These are phyloP conservation scores for Thereva nobilitata DNA, from an alignment of 2,888 invertebrate species.

Conservation along the genomic window DNA sequence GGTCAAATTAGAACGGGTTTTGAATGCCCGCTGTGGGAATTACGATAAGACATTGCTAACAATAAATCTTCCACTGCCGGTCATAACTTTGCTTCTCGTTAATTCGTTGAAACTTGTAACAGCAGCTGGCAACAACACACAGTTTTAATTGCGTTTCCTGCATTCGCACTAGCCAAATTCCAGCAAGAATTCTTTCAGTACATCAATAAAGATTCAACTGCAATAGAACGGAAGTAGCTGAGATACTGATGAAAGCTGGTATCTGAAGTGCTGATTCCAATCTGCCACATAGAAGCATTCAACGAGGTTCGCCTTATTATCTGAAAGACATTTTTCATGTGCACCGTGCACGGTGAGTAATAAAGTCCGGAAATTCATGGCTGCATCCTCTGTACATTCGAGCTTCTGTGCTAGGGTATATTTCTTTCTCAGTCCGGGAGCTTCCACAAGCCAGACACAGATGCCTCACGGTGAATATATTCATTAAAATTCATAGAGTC, in stretches of 20 bases:
- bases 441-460: conserved; percentile 6
- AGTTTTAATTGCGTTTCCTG: too few species aligned
- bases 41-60: too few species aligned
- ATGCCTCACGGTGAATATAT: conserved; percentile 14
- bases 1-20: too few species aligned
- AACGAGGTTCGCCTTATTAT: conserved; percentile 8
- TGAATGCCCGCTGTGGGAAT: too few species aligned
- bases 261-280: conserved; percentile 7
- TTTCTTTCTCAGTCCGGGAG: neutral
- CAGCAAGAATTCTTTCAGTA: too few species aligned
- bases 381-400: conserved; percentile 9
- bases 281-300: neutral
- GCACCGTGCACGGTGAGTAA: neutral
- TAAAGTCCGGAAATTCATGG: conserved; percentile 25
- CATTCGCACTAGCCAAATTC: too few species aligned
- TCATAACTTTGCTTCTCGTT: too few species aligned
- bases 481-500: conserved; percentile 32
- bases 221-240: conserved; percentile 28
- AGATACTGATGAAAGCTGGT: neutral
- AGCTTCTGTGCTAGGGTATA: conserved; percentile 1
- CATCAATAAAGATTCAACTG: too few species aligned
- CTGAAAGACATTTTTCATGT: conserved; percentile 1
- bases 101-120: too few species aligned
- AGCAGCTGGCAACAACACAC: too few species aligned
- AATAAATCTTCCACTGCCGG: too few species aligned